Percentiles rank a stretch among this genome's conserved stretches.
Conservation (phyloP, 2,888 invertebrate species). For the Ichneumon xanthorius region DNA sequence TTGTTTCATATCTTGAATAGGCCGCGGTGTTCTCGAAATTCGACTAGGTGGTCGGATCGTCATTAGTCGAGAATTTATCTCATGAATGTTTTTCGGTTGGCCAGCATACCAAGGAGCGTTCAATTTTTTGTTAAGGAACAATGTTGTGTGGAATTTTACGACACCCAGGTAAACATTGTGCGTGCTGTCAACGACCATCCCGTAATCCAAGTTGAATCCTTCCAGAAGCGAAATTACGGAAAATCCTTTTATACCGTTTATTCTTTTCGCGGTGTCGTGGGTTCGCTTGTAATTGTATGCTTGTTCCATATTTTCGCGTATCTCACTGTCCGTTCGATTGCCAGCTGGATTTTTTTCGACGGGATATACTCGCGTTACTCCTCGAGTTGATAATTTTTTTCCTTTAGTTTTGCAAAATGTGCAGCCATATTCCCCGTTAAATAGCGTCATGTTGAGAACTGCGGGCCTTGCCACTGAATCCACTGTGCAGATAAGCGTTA, state of each 20-base stretch:
- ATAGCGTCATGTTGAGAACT: too few relatives aligned
- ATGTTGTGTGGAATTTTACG: slow-evolving; percentile 34
- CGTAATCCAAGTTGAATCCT: slow-evolving; percentile 27
- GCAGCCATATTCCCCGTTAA: too few relatives aligned
- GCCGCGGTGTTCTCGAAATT: slow-evolving; percentile 1
- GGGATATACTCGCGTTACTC: slow-evolving; percentile 38
- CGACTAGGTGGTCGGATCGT: slow-evolving; percentile 24
- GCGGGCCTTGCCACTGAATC: too few relatives aligned
- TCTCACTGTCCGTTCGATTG: slow-evolving; percentile 19
- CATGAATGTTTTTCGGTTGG: neutral
- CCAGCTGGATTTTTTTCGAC: neutral
- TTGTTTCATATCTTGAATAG: neutral
- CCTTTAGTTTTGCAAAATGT: too few relatives aligned
- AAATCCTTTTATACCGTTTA: slow-evolving; percentile 13
- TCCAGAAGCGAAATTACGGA: slow-evolving; percentile 3
- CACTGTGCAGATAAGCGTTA: too few relatives aligned
- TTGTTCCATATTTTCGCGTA: slow-evolving; percentile 22
- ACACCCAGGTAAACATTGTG: slow-evolving; percentile 56
- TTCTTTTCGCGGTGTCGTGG: neutral
- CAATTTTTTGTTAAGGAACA: neutral
- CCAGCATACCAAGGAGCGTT: neutral
- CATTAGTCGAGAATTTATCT: slow-evolving; percentile 14
- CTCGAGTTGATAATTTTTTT: too few relatives aligned
- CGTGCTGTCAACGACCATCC: slow-evolving; percentile 43
- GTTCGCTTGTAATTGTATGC: neutral